Base-by-base conservation (phyloP, 1,140 invertebrate species). In the Pseudomyrmex gracilis region DNA sequence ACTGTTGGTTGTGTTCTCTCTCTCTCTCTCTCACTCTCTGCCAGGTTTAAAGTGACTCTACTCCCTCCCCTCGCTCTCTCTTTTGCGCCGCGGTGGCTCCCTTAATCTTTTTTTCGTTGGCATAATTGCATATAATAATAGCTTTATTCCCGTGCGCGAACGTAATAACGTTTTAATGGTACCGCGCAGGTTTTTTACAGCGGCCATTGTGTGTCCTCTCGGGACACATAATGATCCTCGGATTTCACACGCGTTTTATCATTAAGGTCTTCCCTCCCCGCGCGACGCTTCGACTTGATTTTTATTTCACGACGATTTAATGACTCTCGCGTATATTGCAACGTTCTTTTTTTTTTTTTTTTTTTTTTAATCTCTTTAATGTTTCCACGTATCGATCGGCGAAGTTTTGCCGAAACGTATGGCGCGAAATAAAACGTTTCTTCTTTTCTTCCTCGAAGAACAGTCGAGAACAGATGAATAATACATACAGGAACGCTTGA, bases 111-210 rank as follows among this genome's bases (percentile, higher is more conserved):
- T 86, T 82, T 82, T 73, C 55, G 57, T 85, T 63, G 64, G 61
- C 34, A 63, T 87, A 90, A 90, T 90, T 85, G 82, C 73, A 73
- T 78, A 80, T 90, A 87, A 90, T 89, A 85, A 88, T 83, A 84
- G 49, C 89, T 84, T 85, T 80, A 83, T 87, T 77, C 85, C 60
- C 74, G 58, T 77, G 77, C 84, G 89, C 74, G 84, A 89, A 80
- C 78, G 68, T 89, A 90, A 90, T 89, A 87, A 88, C 87, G 66
- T 76, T 87, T 88, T 84, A 87, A 90, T 85, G 83, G 82, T 43
- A 77, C 57, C 82, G 63, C 53, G 78, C 58, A 53, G 82, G 66
- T 82, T 87, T 82, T 34, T 82, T 89, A 53, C 57, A 45, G n/a
- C 76, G 63, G n/a, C 80, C 60, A 73, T 71, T 68, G 78, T 67